Evolutionary conservation across 1,140 invertebrate genomes (phyloP).

Genomic region (Magallana angulata): DNA sequence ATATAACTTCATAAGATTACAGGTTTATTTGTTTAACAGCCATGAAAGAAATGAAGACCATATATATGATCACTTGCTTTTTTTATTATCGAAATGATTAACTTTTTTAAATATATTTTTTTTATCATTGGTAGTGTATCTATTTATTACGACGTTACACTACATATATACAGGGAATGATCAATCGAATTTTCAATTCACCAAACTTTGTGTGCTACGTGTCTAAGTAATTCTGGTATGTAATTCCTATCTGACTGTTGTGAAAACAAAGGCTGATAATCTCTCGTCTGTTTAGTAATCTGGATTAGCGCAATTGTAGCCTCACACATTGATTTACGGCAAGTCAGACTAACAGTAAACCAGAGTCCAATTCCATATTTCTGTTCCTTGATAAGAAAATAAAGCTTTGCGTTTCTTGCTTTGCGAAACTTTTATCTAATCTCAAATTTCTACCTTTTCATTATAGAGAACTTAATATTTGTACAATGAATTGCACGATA

Average conservation of each 20-base stretch:
- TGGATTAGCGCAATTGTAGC: not conserved
- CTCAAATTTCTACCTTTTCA: not conserved
- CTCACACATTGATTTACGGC: not conserved
- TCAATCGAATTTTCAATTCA: not conserved
- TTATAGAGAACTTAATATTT: not conserved
- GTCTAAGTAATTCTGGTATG: not conserved
- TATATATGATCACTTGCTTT: no score
- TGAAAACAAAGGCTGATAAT: no score
- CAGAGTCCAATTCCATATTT: not conserved
- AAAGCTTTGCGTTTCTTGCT: not conserved
- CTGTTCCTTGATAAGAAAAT: not conserved
- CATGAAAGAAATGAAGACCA: no score
- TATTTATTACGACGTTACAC: not conserved
- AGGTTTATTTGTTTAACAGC: no score
- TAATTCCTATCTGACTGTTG: not conserved
- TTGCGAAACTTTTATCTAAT: conserved; percentile 1
- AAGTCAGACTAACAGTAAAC: not conserved
- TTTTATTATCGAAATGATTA: no score
- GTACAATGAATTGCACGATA: not conserved
- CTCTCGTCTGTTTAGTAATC: not conserved
- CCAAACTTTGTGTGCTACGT: no score
- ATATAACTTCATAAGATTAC: no score
- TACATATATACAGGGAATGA: not conserved
- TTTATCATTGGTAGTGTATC: not conserved
- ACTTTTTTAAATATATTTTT: not conserved